These are phyloP conservation scores for Dioctria rufipes DNA, from an alignment of 2,888 invertebrate genomes.

Conservation along the genomic window DNA sequence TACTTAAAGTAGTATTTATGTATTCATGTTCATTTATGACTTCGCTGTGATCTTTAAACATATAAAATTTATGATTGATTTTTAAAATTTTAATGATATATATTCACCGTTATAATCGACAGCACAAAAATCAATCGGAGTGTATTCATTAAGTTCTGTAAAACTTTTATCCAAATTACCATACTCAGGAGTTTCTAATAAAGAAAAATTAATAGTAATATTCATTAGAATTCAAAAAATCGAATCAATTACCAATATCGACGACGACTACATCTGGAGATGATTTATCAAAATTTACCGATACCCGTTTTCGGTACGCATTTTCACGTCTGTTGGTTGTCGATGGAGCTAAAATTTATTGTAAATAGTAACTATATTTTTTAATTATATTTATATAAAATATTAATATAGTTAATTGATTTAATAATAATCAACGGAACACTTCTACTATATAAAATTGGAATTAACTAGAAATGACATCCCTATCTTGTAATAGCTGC, in stretches of 20 bases:
- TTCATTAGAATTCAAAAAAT: too few relatives aligned
- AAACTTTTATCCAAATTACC: slow-evolving; percentile 15
- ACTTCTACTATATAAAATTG: too few relatives aligned
- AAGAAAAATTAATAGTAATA: background rate
- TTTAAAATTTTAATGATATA: too few relatives aligned
- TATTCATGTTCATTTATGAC: slow-evolving; percentile 36
- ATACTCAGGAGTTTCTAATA: slow-evolving; percentile 51
- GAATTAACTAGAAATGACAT: too few relatives aligned
- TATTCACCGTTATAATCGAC: slow-evolving; percentile 47
- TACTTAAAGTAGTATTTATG: slow-evolving; percentile 35
- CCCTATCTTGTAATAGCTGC: too few relatives aligned
- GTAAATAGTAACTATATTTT: background rate
- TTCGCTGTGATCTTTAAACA: background rate
- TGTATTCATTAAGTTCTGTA: slow-evolving; percentile 8
- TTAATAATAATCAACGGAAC: too few relatives aligned
- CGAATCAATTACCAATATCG: slow-evolving; percentile 51
- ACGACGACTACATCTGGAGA: slow-evolving; percentile 47
- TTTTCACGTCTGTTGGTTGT: slow-evolving; percentile 36
- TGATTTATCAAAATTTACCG: slow-evolving; percentile 27
- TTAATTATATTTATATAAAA: background rate
- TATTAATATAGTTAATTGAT: too few relatives aligned
- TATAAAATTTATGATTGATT: too few relatives aligned
- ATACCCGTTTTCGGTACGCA: slow-evolving; percentile 25
- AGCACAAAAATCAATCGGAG: slow-evolving; percentile 42
- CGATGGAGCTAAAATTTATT: slow-evolving; percentile 46